These are phyloP conservation scores for Resseliella maxima DNA, from an alignment of 2,888 invertebrate species.

Conservation along the genomic window DNA sequence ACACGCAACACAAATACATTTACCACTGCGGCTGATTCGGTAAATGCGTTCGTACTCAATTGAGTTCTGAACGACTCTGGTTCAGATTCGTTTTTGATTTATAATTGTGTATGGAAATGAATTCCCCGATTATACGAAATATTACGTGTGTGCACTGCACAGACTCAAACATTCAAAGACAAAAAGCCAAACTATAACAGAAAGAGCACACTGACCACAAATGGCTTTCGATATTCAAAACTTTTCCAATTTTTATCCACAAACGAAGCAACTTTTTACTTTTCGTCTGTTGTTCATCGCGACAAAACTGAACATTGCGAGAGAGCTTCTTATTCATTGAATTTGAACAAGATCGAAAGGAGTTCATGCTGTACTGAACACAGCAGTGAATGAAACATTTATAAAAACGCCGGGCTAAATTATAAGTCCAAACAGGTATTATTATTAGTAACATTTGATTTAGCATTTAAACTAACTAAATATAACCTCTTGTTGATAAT, in stretches of 20 bases:
- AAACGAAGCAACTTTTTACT: background rate
- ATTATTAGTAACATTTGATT: constrained; percentile 25
- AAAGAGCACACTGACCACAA: constrained; percentile 1
- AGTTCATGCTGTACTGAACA: constrained; percentile 9
- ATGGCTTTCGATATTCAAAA: constrained; percentile 25
- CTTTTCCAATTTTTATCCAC: background rate
- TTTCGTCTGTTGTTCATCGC: background rate
- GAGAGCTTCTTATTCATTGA: background rate
- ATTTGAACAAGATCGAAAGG: background rate
- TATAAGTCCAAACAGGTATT: background rate
- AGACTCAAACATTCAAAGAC: background rate
- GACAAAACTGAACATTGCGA: background rate
- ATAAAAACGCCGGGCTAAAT: background rate
- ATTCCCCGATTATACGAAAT: background rate
- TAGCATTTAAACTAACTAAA: background rate
- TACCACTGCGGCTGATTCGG: background rate
- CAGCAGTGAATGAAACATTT: background rate
- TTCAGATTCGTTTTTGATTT: constrained; percentile 21
- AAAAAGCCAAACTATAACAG: background rate
- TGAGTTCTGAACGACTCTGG: background rate
- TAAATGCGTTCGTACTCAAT: constrained; percentile 19
- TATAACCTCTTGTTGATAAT: background rate
- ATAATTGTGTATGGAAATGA: background rate
- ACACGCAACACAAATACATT: constrained; percentile 31
- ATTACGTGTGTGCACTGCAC: constrained; percentile 5